These are phyloP conservation scores for Eolophus roseicapilla DNA, from an alignment of 2,113 vertebrate species.

Conservation along the genomic window DNA sequence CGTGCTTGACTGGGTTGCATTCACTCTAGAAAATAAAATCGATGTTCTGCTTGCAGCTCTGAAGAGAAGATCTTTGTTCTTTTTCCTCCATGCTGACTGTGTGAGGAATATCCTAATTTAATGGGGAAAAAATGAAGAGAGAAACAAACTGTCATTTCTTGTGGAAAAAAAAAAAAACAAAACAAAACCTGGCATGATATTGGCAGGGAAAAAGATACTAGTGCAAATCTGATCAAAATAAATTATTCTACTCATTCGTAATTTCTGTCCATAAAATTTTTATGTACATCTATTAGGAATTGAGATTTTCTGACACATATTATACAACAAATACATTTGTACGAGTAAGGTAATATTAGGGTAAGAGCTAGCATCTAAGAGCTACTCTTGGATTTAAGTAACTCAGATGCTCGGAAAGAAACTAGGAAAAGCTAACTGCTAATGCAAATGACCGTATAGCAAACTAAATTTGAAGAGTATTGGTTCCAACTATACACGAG, in stretches of 20 bases:
- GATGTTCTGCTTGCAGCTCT: not conserved
- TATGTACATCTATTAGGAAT: not conserved
- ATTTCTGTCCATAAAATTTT: not conserved
- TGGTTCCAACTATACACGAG: not conserved
- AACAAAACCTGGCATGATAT: not conserved
- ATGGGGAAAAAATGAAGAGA: not conserved
- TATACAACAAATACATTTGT: not conserved
- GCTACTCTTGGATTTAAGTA: not conserved
- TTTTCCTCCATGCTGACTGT: not conserved
- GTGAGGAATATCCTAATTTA: not conserved
- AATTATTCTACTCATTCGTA: not conserved
- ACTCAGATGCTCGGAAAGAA: not conserved
- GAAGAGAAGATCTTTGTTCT: not conserved
- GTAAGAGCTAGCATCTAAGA: not conserved
- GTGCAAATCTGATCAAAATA: not conserved
- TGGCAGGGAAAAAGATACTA: not conserved
- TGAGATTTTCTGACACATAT: not conserved
- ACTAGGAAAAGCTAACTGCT: not conserved
- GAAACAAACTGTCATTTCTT: not conserved
- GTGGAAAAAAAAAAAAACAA: not conserved
- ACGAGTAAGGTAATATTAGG: not conserved
- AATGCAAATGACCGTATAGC: not conserved
- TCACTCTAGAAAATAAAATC: not conserved
- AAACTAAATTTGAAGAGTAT: not conserved
- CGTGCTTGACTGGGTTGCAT: not conserved